Base-by-base conservation (phyloP, 2,888 invertebrate genomes). In the Phortica magna region DNA sequence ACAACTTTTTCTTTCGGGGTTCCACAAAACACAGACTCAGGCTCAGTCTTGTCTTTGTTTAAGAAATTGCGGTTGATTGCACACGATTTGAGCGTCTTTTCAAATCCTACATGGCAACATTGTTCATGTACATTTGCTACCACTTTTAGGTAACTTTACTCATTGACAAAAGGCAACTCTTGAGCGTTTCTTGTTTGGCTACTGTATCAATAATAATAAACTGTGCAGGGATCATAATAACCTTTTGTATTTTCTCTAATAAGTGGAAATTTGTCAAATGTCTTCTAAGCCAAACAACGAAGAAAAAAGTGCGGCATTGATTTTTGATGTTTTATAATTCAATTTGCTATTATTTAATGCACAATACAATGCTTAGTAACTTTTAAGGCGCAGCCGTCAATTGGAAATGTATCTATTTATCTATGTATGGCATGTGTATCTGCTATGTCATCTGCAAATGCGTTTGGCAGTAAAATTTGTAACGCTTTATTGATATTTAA, bases 61-160 rank as follows among this genome's bases (percentile, higher is more conserved):
- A 77, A 81, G 82, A 83, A 83, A 86, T 80, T 87, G 89, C 88
- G 88, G 86, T 87, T 87, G 86, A 88, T 87, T 89, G 86, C 86
- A 89, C 89, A 87, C 88, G 87, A 89, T 88, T 84, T 81, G 82
- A 85, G 81, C 31, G 43, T 19, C 61, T 22, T 48, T 48, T 6
- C 2, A 48, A 14, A 12, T 48, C 7, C 7, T 7, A 2, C 48
- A 48, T 48, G 3, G 48, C 14, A 48, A 48, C 48, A 17, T 59
- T 17, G 61, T 10, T 31, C 31, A 31, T 31, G 31, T 1, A 31
- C 31, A 31, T 55, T 17, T 17, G 17, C 7, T 17, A 12, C 19
- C 68, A 68, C 68, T 68, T 68, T 78, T 73, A 77, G 79, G 79
- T 81, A 87, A 88, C 87, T 83, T 83, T 77, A 79, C 9, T 22